Evolutionary conservation across 2,113 vertebrate species (phyloP).

Genomic region (Loxodonta africana): DNA sequence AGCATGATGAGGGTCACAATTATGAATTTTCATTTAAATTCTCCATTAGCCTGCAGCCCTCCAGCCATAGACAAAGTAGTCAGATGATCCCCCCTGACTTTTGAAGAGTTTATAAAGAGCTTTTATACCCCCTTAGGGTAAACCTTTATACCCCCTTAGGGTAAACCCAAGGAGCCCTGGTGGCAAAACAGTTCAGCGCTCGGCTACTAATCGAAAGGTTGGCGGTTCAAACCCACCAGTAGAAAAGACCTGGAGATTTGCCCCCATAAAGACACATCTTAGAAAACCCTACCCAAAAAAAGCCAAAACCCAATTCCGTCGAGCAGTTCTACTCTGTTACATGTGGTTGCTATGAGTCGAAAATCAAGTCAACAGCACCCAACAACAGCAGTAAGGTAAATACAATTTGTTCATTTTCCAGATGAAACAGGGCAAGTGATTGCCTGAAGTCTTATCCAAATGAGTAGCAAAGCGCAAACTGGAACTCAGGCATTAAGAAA

Average conservation of each 20-base stretch:
- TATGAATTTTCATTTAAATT: background rate
- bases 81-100: background rate
- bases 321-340: background rate
- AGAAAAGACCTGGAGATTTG: background rate
- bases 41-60: background rate
- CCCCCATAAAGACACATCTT: background rate
- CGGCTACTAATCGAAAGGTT: background rate
- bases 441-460: background rate
- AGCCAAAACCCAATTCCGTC: background rate
- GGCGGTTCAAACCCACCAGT: background rate
- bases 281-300: background rate
- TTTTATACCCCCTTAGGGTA: background rate
- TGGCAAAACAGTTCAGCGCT: background rate
- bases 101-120: background rate
- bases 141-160: background rate
- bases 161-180: background rate
- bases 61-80: background rate
- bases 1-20: background rate
- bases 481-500: background rate
- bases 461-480: background rate
- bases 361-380: no score
- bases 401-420: background rate
- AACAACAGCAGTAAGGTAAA: background rate
- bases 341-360: no score
- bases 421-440: background rate